A percentile compares a stretch with the other conserved stretches of the same genome.
Evolutionary conservation across 2,888 invertebrate genomes (phyloP).

Genomic region (Diabrotica balteata): DNA sequence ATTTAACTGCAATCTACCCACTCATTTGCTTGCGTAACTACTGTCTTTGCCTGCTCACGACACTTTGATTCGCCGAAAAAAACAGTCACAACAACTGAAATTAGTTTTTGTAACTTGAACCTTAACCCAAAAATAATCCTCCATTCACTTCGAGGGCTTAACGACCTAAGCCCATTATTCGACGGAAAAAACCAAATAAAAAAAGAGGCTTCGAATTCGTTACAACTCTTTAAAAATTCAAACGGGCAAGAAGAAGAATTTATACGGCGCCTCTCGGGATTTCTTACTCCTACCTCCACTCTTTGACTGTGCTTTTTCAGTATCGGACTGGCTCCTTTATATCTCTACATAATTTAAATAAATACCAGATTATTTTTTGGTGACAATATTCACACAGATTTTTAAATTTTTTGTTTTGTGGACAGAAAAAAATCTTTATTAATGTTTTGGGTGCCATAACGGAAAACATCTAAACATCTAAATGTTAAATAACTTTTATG

Average conservation of each 20-base stretch:
- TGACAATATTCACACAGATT: too few species aligned
- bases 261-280: conserved; percentile 37
- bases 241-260: conserved; percentile 26
- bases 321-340: conserved; percentile 1
- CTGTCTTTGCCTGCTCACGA: too few species aligned
- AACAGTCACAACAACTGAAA: not conserved
- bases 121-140: conserved; percentile 12
- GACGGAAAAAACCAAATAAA: conserved; percentile 11
- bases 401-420: too few species aligned
- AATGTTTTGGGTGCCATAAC: too few species aligned
- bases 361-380: too few species aligned
- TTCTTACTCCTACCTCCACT: conserved; percentile 28
- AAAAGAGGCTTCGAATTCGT: conserved; percentile 18
- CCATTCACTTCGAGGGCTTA: conserved; percentile 19
- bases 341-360: too few species aligned
- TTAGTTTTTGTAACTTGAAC: conserved; percentile 13
- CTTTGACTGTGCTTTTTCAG: conserved; percentile 8
- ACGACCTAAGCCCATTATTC: conserved; percentile 16
- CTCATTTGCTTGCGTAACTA: too few species aligned
- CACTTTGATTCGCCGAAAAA: conserved; percentile 5
- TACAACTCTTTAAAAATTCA: conserved; percentile 27
- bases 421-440: too few species aligned
- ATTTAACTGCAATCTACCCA: too few species aligned
- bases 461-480: too few species aligned
- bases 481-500: too few species aligned